Base-by-base conservation (phyloP, 1,140 invertebrate species). In the Stratiolaelaps scimitus region DNA sequence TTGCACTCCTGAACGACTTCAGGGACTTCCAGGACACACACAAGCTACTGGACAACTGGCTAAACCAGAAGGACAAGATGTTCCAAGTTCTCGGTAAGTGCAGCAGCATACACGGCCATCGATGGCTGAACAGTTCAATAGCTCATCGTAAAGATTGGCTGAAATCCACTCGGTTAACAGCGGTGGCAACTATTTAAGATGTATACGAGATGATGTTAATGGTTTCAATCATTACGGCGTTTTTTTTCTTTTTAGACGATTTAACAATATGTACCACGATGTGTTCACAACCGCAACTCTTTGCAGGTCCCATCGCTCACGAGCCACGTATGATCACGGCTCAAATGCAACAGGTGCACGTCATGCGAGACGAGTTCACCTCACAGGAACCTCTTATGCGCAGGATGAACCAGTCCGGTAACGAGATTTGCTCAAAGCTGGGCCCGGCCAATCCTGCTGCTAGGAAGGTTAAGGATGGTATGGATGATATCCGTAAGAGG, bases 41-140 rank as follows among this genome's bases (percentile, higher is more conserved):
- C 72, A 88, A 89, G 69, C 85, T 84, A 66, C 78, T 97, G 7
- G 82, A 83, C 19, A 83, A 82, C 19, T 96, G 92, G 92, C 78
- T 96, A 13, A 81, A 81, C 34, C 86, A 90, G 66, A 97, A 97
- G 76, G 92, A 95, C 70, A 86, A 89, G 69, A 95, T 96, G 91
- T 81, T 96, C 74, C 84, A 85, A 1, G 92, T 92, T 0, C 79
- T 97, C 0, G 92, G 53, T 60, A 10, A 15, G 53, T 60, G 2
- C 5, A 40, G 34, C 34, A 4, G 4, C 10, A 26, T 4, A 53
- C 4, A 6, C 47, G 23, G 5, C 10, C 29, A 4, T 26, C 10
- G 4, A 6, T 10, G 47, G 23, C 23, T 53, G 47, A 29, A 6
- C 23, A n/a, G 29, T 40, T 40, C 10, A 10, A 40, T 40, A n/a